Conservation (phyloP, 2,797 vertebrate species). For the Artibeus jamaicensis region DNA sequence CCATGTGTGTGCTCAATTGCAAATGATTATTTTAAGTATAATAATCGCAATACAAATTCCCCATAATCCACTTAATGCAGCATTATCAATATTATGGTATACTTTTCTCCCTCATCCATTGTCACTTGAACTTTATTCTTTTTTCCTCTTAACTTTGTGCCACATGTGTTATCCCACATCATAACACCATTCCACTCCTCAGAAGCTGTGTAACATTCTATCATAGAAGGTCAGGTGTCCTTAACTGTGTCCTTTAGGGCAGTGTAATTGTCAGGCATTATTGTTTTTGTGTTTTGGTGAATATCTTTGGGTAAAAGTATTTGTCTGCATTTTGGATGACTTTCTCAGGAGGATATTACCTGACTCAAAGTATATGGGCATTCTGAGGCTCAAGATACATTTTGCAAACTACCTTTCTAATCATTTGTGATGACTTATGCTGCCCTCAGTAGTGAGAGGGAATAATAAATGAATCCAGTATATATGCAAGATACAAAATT, state of each 20-base stretch:
- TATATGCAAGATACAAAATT: not conserved
- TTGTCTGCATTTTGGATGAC: not conserved
- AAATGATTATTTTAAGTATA: not conserved
- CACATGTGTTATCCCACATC: not conserved
- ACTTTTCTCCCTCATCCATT: not conserved
- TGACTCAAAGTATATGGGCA: not conserved
- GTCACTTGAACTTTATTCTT: not conserved
- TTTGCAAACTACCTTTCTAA: not conserved
- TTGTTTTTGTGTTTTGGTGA: not conserved
- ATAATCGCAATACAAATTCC: not conserved
- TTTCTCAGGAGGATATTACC: not conserved
- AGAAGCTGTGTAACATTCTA: accelerated
- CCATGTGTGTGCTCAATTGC: not conserved
- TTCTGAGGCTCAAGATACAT: not conserved
- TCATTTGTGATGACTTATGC: not conserved
- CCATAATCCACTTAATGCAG: not conserved
- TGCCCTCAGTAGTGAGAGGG: not conserved
- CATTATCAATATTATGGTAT: not conserved
- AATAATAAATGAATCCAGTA: not conserved
- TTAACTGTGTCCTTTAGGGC: not conserved
- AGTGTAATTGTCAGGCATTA: not conserved
- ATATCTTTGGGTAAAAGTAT: not conserved
- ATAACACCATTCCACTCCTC: not conserved
- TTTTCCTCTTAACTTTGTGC: not conserved
- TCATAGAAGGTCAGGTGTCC: not conserved